phyloP scores from a whole-genome alignment of 1,140 invertebrate genomes.

The Sminthurinus signatus region DNA sequence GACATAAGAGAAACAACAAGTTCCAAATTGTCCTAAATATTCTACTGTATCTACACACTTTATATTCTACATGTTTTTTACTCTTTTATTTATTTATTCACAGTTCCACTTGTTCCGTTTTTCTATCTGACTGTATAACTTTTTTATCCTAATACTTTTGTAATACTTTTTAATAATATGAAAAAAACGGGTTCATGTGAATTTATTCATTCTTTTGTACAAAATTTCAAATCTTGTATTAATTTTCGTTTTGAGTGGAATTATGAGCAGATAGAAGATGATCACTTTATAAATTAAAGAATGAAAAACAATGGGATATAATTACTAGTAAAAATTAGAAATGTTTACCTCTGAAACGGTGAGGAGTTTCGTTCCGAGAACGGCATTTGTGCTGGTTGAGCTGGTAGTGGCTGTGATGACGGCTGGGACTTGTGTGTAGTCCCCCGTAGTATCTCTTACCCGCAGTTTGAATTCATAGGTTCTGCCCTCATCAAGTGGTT shows the following conservation, averaged over 20 bases:
- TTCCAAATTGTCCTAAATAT: no score
- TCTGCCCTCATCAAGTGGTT: conserved; percentile 63
- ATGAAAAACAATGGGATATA: background rate
- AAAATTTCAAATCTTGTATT: background rate
- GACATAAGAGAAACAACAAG: no score
- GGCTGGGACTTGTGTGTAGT: conserved; percentile 65
- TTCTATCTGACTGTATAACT: no score
- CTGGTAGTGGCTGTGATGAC: conserved; percentile 75
- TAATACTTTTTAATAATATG: background rate
- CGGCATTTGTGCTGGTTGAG: conserved; percentile 65
- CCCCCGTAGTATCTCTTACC: conserved; percentile 68
- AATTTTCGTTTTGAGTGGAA: background rate
- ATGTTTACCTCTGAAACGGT: conserved; percentile 33
- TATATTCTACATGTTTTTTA: no score
- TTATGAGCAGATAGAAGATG: no score
- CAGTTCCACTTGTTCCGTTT: no score
- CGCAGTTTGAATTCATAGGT: conserved; percentile 68
- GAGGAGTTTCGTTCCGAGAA: conserved; percentile 52
- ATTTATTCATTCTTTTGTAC: background rate
- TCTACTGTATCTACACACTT: no score
- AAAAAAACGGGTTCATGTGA: background rate
- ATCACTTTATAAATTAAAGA: background rate
- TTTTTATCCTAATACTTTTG: no score
- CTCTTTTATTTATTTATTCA: no score
- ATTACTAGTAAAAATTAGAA: background rate